Evolutionary conservation across 2,113 vertebrate species (phyloP).

Genomic region (Sinosuthora webbiana): DNA sequence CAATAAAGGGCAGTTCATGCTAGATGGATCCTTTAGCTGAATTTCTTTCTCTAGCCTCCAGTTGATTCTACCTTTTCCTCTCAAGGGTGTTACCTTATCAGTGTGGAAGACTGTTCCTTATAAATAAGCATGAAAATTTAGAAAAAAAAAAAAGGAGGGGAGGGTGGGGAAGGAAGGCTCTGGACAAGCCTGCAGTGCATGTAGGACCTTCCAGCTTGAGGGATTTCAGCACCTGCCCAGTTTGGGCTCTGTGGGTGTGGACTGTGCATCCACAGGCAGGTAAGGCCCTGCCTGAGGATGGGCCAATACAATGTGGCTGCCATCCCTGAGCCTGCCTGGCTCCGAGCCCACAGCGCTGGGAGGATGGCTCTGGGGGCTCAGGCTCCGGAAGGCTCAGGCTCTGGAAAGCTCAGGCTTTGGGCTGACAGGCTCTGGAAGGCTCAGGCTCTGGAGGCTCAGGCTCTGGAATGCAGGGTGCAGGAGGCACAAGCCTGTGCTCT

Average conservation of each 20-base stretch:
- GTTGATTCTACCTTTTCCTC: not conserved
- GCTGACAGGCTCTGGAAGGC: too few relatives aligned
- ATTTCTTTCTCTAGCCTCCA: not conserved
- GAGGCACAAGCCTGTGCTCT: rapidly evolving
- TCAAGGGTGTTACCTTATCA: not conserved
- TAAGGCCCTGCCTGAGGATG: not conserved
- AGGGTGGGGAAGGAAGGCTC: not conserved
- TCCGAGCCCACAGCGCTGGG: rapidly evolving
- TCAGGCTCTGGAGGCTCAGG: not conserved
- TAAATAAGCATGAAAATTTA: not conserved
- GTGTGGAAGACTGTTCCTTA: not conserved
- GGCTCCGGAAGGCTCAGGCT: not conserved
- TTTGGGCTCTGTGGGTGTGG: not conserved
- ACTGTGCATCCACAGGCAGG: rapidly evolving
- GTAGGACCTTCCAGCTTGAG: not conserved
- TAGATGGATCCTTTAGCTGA: slow-evolving; percentile 6
- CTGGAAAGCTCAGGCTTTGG: not conserved
- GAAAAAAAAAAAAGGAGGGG: rapidly evolving
- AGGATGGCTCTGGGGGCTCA: not conserved
- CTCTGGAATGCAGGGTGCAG: rapidly evolving
- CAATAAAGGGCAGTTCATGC: not conserved
- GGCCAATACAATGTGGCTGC: rapidly evolving
- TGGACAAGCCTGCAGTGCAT: not conserved
- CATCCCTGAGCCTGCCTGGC: rapidly evolving
- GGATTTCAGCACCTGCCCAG: rapidly evolving